Percentiles rank a stretch among this genome's conserved stretches.
Conservation (phyloP, 2,113 vertebrate species). For the Alexandromys fortis region DNA sequence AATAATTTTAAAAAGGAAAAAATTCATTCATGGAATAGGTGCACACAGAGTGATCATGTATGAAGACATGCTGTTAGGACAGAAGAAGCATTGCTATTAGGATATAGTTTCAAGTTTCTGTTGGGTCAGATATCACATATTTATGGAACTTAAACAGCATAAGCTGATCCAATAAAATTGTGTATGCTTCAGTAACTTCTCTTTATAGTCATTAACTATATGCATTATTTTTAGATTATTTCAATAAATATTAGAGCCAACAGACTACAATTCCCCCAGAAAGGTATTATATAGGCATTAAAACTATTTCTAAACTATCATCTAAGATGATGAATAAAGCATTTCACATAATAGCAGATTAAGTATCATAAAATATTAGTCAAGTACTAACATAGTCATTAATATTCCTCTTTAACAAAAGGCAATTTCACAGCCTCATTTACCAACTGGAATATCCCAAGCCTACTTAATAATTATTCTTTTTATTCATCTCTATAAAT, state of each 20-base stretch:
- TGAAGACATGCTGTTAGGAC: neutral
- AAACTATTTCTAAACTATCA: constrained; percentile 76
- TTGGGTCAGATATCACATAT: neutral
- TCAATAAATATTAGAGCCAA: constrained; percentile 28
- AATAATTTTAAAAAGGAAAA: no score
- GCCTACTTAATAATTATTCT: constrained; percentile 83
- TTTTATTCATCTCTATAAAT: constrained; percentile 88
- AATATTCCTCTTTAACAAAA: constrained; percentile 86
- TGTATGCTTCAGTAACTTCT: constrained; percentile 43
- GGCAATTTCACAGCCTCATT: constrained; percentile 86
- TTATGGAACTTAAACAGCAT: neutral
- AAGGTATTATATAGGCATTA: constrained; percentile 67
- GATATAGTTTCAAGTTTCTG: neutral
- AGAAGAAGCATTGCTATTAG: neutral
- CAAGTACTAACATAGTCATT: constrained; percentile 80
- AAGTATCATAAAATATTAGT: constrained; percentile 84
- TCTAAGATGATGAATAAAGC: constrained; percentile 66
- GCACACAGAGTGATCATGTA: neutral
- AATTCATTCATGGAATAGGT: neutral
- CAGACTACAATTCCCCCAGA: constrained; percentile 59
- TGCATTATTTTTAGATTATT: constrained; percentile 57
- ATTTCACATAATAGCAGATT: constrained; percentile 79
- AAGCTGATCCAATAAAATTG: constrained; percentile 6
- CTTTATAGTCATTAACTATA: constrained; percentile 37
- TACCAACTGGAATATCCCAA: constrained; percentile 85